Evolutionary conservation across 2,888 invertebrate species (phyloP).

Genomic region (Zaprionus obscuricornis): DNA sequence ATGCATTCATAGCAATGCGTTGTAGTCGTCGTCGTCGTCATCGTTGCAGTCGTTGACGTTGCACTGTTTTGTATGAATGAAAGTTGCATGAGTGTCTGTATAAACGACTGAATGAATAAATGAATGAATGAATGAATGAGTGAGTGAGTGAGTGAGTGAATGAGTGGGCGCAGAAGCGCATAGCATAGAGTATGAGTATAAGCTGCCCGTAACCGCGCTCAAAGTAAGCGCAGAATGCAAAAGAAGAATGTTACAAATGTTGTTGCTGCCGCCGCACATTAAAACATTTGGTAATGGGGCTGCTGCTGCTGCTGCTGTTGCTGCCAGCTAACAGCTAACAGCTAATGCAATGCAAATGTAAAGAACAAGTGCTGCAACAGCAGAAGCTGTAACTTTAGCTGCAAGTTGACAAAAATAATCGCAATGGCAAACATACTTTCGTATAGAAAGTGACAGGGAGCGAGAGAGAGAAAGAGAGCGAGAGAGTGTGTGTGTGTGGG

Average conservation of each 20-base stretch:
- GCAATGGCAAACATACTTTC: constrained; percentile 42
- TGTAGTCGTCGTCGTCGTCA: not conserved
- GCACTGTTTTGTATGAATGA: constrained; percentile 73
- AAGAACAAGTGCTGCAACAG: no score
- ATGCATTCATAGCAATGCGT: constrained; percentile 52
- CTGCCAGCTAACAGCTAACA: constrained; percentile 47
- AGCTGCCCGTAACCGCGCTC: no score
- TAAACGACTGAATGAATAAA: constrained; percentile 64
- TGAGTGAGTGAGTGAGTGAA: constrained; percentile 21
- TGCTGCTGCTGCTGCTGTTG: no score
- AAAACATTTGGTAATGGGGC: constrained; percentile 57
- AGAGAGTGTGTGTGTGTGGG: no score
- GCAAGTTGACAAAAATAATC: constrained; percentile 54
- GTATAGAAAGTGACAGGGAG: no score
- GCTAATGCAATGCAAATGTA: constrained; percentile 44
- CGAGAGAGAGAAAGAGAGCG: no score
- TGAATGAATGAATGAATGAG: constrained; percentile 43
- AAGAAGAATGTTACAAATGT: constrained; percentile 72
- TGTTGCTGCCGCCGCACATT: constrained; percentile 56
- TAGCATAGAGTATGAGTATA: no score
- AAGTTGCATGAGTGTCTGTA: constrained; percentile 71
- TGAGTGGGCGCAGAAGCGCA: constrained; percentile 7
- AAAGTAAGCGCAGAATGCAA: constrained; percentile 29
- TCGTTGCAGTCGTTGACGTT: constrained; percentile 21
- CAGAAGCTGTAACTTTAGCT: constrained; percentile 7